Evolutionary conservation across 2,113 vertebrate species (phyloP).

Genomic region (Datnioides undecimradiatus): DNA sequence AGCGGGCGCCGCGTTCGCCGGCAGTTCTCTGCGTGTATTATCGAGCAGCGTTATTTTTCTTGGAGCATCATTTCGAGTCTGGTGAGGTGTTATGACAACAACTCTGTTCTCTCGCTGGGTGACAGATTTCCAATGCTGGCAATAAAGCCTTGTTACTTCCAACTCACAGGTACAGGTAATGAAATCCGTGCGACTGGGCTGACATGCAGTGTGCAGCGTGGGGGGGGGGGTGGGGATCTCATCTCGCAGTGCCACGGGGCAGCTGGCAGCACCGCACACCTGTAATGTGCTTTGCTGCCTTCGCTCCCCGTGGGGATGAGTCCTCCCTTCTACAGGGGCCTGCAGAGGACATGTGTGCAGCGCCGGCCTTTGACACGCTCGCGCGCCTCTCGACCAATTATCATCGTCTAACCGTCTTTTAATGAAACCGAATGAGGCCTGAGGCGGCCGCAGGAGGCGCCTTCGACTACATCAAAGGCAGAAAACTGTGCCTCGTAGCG

Average conservation of each 20-base stretch:
- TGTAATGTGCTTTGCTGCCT: conserved; percentile 55
- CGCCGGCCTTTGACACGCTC: conserved; percentile 43
- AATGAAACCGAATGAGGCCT: conserved; percentile 57
- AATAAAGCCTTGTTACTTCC: conserved; percentile 67
- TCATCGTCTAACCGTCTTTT: conserved; percentile 57
- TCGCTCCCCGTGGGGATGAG: conserved; percentile 12
- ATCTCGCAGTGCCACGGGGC: conserved; percentile 59
- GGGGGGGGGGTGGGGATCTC: conserved; percentile 58
- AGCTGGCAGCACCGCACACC: conserved; percentile 42
- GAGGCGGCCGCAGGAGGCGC: conserved; percentile 19
- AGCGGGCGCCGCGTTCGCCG: neutral
- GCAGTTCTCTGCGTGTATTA: conserved; percentile 14
- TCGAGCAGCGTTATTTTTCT: neutral
- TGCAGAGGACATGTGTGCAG: conserved; percentile 38
- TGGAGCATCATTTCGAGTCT: conserved; percentile 22
- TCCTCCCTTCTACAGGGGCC: conserved; percentile 39
- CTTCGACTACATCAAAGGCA: conserved; percentile 25
- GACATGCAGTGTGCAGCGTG: no score
- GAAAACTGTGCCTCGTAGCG: conserved; percentile 36
- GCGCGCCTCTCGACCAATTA: conserved; percentile 36
- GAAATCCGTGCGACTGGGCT: conserved; percentile 45
- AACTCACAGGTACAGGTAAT: conserved; percentile 66
- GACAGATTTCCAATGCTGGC: conserved; percentile 56
- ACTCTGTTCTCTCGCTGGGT: conserved; percentile 39
- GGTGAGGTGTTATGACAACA: conserved; percentile 46